Percentiles rank a stretch among this genome's conserved stretches.
Conservation (phyloP, 92 coral and sea anemone species). For the Pocillopora grandis region DNA sequence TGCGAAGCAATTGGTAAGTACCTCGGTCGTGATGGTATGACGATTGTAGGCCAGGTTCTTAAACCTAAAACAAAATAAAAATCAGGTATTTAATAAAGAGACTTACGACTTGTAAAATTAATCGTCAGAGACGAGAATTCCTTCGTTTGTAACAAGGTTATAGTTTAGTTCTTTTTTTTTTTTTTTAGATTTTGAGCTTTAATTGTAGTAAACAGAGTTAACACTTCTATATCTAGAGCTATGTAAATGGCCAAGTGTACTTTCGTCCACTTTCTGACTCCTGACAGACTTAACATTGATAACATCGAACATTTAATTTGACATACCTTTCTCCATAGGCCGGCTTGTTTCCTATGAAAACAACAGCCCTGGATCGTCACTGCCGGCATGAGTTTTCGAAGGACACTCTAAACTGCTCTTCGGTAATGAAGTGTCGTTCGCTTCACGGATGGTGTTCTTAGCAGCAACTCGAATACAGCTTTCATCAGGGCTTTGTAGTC, state of each 20-base stretch:
- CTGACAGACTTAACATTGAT: too few relatives aligned
- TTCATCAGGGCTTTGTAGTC: too few relatives aligned
- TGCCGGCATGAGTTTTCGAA: not conserved
- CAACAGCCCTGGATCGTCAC: not conserved
- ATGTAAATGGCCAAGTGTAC: too few relatives aligned
- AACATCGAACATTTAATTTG: too few relatives aligned
- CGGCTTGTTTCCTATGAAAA: constrained; percentile 2
- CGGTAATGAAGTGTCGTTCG: not conserved
- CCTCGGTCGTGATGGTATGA: constrained; percentile 26
- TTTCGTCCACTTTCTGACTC: too few relatives aligned
- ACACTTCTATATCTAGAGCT: too few relatives aligned
- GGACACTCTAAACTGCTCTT: constrained; percentile 1
- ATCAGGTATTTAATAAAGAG: not conserved
- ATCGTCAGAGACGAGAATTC: too few relatives aligned
- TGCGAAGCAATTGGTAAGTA: constrained; percentile 8
- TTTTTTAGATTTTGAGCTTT: constrained; percentile 7
- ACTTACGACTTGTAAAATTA: too few relatives aligned
- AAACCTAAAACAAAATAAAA: constrained; percentile 6
- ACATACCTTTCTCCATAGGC: not conserved
- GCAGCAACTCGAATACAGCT: not conserved
- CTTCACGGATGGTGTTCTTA: not conserved
- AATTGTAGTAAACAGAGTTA: too few relatives aligned
- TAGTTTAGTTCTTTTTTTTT: too few relatives aligned
- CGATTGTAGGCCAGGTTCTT: constrained; percentile 29
- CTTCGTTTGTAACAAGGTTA: too few relatives aligned